Base-by-base conservation (phyloP, 2,797 vertebrate species). In the Betta splendens region DNA sequence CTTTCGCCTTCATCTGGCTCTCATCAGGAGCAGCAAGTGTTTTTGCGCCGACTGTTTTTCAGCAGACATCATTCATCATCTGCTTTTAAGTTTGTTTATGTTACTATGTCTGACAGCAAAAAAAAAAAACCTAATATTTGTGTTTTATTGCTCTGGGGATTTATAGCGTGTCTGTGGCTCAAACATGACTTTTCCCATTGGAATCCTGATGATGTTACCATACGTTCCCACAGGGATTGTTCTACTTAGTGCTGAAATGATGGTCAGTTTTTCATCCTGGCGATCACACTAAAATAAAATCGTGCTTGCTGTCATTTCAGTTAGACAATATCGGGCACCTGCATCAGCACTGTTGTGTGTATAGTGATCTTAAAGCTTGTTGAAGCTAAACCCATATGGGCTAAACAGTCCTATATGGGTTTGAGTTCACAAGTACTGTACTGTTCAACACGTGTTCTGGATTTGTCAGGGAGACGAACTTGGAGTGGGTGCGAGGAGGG, bases 1-100 rank as follows among this genome's bases (percentile, higher is more conserved):
- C 75, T 85, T 82, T 78, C 73, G 68, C 29, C 36, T 17, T 87
- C 80, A 86, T 86, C 84, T 87, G 85, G 83, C 75, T 85, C 71
- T 78, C 75, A 81, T 86, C 66, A 81, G 42, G 54, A 16, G 20
- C 39, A 70, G 75, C 70, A 78, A 77, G 69, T 84, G 77, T 77
- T 80, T 84, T 84, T 72, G 58, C 68, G 61, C 62, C 58, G 59
- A 51, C 59, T 74, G 45, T 79, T 82, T 81, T 82, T 85, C 72
- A 64, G 42, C 77, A 71, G 75, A 69, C 69, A 72, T 85, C 69
- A 68, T 84, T 81, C 73, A 69, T 86, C 77, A 79, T 80, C 44
- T 5, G 26, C 62, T 72, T 77, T 75, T 64, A 77, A 72, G 77
- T 78, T 77, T 81, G 76, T 84, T 83, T 81, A 69, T 68, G 39